Evolutionary conservation across 2,888 invertebrate species (phyloP).

Genomic region (Mythimna vitellina): DNA sequence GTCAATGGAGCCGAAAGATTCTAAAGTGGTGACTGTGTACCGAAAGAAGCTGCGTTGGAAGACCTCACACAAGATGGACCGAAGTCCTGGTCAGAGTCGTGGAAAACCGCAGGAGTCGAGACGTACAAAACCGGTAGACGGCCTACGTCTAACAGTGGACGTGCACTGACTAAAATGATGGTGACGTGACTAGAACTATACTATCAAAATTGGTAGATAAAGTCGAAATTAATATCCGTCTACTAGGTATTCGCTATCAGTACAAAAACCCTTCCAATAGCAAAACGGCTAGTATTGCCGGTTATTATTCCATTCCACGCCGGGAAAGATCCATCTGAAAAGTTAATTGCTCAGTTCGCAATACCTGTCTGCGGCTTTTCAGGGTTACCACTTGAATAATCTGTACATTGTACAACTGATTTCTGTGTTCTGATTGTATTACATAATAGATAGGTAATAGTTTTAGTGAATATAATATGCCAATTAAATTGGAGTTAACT

Average conservation of each 20-base stretch:
- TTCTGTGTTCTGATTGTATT: constrained; percentile 5
- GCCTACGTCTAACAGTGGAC: not conserved
- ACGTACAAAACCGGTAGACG: not conserved
- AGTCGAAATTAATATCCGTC: not conserved
- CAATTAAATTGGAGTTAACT: too few relatives aligned
- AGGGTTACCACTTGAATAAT: constrained; percentile 70
- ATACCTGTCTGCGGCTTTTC: constrained; percentile 72
- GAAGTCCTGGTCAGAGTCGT: too few relatives aligned
- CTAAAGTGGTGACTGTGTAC: too few relatives aligned
- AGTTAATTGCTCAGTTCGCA: constrained; percentile 80
- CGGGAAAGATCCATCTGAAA: constrained; percentile 78
- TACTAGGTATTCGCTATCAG: not conserved
- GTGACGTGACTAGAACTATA: not conserved
- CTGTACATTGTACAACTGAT: constrained; percentile 17
- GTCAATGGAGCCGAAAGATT: too few relatives aligned
- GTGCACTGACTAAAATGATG: too few relatives aligned
- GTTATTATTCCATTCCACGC: constrained; percentile 75
- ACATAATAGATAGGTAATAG: not conserved
- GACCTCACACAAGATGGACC: too few relatives aligned
- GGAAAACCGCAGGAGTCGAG: too few relatives aligned
- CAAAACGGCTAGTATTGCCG: constrained; percentile 66
- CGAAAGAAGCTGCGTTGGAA: too few relatives aligned
- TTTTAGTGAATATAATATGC: not conserved
- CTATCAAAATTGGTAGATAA: not conserved
- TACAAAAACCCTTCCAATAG: constrained; percentile 61